A percentile compares a stretch with the other conserved stretches of the same genome.
phyloP scores from a whole-genome alignment of 2,797 vertebrate genomes.

The Sorex maritimensis region DNA sequence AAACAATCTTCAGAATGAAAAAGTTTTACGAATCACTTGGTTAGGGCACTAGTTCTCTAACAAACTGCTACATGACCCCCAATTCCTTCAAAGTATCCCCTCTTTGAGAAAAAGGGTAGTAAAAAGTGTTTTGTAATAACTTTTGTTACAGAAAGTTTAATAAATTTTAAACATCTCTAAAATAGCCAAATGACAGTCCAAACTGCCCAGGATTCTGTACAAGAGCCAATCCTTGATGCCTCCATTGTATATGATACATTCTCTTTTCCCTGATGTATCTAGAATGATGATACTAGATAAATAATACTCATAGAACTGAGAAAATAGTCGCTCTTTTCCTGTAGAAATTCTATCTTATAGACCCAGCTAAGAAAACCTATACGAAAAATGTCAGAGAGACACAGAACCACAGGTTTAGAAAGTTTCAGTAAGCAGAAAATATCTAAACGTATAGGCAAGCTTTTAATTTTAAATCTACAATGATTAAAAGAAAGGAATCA shows the following conservation, averaged over 20 bases:
- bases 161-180: slow-evolving; percentile 55
- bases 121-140: slow-evolving; percentile 11
- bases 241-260: not conserved
- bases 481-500: slow-evolving; percentile 33
- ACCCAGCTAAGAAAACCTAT: not conserved
- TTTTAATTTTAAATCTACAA: slow-evolving; percentile 50
- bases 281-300: slow-evolving; percentile 2
- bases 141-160: slow-evolving; percentile 44
- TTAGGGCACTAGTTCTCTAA: slow-evolving; percentile 52
- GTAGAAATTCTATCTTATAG: slow-evolving; percentile 35
- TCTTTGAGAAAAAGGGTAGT: slow-evolving; percentile 11
- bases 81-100: slow-evolving; percentile 39
- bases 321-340: slow-evolving; percentile 11
- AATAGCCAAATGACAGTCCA: slow-evolving; percentile 22
- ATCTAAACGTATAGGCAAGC: not conserved
- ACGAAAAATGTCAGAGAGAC: slow-evolving; percentile 5
- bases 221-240: slow-evolving; percentile 31
- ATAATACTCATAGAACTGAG: slow-evolving; percentile 5
- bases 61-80: slow-evolving; percentile 30
- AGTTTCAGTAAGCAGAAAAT: not conserved
- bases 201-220: not conserved
- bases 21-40: slow-evolving; percentile 62
- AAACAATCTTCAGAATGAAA: slow-evolving; percentile 67
- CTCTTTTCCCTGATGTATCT: slow-evolving; percentile 23
- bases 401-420: slow-evolving; percentile 26